phyloP scores from a whole-genome alignment of 2,113 vertebrate species.

The Empidonax traillii region DNA sequence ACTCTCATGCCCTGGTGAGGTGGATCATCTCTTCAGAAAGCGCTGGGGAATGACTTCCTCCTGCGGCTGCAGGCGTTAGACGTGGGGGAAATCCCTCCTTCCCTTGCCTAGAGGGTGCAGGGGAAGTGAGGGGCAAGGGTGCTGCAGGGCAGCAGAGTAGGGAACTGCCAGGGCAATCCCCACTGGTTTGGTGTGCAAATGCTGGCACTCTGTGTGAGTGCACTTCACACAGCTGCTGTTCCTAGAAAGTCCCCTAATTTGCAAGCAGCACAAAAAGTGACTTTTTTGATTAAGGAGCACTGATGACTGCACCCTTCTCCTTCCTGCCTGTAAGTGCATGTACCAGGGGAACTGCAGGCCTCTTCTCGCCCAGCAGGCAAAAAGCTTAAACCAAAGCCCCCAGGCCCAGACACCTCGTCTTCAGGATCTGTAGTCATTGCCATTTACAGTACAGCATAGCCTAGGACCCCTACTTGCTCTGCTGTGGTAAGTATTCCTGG shows the following conservation, averaged over 20 bases:
- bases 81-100: background rate
- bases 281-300: background rate
- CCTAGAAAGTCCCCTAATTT: constrained; percentile 62
- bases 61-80: background rate
- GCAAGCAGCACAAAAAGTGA: background rate
- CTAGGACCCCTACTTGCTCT: background rate
- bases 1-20: accelerated
- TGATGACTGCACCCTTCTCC: background rate
- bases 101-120: background rate
- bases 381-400: background rate
- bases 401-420: background rate
- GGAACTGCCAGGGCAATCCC: background rate
- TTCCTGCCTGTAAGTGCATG: background rate
- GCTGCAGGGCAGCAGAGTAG: accelerated
- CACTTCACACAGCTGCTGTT: background rate
- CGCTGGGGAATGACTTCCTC: background rate
- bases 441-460: background rate
- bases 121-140: background rate
- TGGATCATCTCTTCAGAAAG: background rate
- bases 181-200: accelerated
- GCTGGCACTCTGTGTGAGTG: background rate
- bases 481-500: background rate
- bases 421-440: background rate
- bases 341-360: background rate
- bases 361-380: background rate